A percentile compares a stretch with the other conserved stretches of the same genome.
phyloP scores from a whole-genome alignment of 2,888 invertebrate genomes.

The Odontocolon sp. region DNA sequence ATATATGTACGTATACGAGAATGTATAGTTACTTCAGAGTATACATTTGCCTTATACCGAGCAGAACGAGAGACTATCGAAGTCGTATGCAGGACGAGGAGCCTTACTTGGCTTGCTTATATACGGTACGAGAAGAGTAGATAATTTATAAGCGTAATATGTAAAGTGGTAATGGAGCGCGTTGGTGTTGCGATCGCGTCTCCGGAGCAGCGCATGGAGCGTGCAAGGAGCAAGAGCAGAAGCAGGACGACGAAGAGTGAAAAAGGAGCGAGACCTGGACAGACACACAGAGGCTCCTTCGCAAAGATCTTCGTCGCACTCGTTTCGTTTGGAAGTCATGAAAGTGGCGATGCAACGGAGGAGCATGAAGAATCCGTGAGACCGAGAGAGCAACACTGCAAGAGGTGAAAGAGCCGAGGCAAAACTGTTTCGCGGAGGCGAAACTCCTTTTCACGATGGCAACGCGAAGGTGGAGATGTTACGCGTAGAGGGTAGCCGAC shows the following conservation, averaged over 20 bases:
- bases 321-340: slow-evolving; percentile 6
- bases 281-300: slow-evolving; percentile 44
- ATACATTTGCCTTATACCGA: slow-evolving; percentile 11
- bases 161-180: slow-evolving; percentile 76
- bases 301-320: slow-evolving; percentile 8
- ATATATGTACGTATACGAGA: background rate
- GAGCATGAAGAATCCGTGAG: slow-evolving; percentile 10
- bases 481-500: background rate
- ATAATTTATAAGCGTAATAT: slow-evolving; percentile 77
- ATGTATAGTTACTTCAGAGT: background rate
- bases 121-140: slow-evolving; percentile 47
- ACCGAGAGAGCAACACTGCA: slow-evolving; percentile 44
- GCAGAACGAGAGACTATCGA: slow-evolving; percentile 15
- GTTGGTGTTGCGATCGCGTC: slow-evolving; percentile 54
- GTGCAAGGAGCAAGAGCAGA: slow-evolving; percentile 53
- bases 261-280: slow-evolving; percentile 54
- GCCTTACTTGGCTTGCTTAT: slow-evolving; percentile 55
- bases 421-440: background rate
- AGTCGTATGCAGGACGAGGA: slow-evolving; percentile 38
- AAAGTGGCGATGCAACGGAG: background rate
- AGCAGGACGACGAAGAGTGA: slow-evolving; percentile 42
- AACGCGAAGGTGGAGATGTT: slow-evolving; percentile 26
- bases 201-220: slow-evolving; percentile 53
- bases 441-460: background rate
- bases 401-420: slow-evolving; percentile 47